Percentiles rank a stretch among this genome's conserved stretches.
Evolutionary conservation across 2,113 vertebrate genomes (phyloP).

Genomic region (Notarius quadriscutis): DNA sequence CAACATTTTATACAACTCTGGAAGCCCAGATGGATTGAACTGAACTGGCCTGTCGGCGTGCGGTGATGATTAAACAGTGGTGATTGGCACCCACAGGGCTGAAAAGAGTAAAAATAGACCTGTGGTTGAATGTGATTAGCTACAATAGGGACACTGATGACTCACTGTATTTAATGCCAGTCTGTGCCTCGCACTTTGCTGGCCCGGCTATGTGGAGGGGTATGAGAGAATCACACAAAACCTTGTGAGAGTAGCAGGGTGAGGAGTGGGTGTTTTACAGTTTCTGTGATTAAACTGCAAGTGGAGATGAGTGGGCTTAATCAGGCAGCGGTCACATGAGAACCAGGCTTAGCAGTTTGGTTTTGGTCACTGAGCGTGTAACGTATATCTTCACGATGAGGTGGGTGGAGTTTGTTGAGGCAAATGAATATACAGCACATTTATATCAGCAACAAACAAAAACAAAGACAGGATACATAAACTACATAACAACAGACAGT

Average conservation of each 20-base stretch:
- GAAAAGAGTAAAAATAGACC: constrained; percentile 1
- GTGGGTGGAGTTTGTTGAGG: background rate
- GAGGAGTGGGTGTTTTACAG: constrained; percentile 36
- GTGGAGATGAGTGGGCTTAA: constrained; percentile 20
- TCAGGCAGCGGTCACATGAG: background rate
- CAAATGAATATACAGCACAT: background rate
- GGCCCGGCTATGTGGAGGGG: constrained; percentile 14
- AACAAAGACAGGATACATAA: background rate
- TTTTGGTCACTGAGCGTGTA: background rate
- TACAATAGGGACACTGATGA: constrained; percentile 27
- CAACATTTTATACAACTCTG: background rate
- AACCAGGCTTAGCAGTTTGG: background rate
- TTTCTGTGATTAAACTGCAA: constrained; percentile 35
- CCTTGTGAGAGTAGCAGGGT: constrained; percentile 26
- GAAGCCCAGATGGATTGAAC: constrained; percentile 10
- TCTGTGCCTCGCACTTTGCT: constrained; percentile 12
- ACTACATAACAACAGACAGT: background rate
- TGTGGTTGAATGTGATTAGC: constrained; percentile 9
- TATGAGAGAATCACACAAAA: constrained; percentile 9
- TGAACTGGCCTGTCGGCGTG: background rate
- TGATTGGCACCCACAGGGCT: constrained; percentile 20
- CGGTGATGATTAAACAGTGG: constrained; percentile 25
- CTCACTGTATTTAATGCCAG: constrained; percentile 33
- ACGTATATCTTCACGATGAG: background rate
- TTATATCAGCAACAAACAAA: background rate